phyloP scores from a whole-genome alignment of 2,797 vertebrate species.

The Delichon dasypus region DNA sequence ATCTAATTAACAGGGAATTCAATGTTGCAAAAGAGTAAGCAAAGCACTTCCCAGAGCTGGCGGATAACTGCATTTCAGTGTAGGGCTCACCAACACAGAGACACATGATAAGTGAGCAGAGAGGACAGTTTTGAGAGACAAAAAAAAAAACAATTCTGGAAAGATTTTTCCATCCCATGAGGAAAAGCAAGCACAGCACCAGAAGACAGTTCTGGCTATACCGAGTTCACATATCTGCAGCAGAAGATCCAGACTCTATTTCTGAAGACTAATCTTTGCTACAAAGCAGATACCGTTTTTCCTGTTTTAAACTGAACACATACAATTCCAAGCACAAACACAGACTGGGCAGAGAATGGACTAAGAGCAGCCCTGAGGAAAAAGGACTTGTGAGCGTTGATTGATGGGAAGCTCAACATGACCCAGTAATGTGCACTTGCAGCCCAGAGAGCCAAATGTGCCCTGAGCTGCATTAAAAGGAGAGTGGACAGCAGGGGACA shows the following conservation, averaged over 20 bases:
- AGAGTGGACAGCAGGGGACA: neutral
- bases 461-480: neutral
- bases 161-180: neutral
- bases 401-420: neutral
- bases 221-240: neutral
- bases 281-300: neutral
- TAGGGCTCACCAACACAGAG: slow-evolving; percentile 6
- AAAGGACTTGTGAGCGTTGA: neutral
- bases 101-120: neutral
- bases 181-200: neutral
- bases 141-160: neutral
- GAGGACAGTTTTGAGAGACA: neutral
- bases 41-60: slow-evolving; percentile 51
- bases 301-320: neutral
- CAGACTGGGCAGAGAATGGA: neutral
- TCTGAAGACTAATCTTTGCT: neutral
- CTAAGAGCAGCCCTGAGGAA: neutral
- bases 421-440: neutral
- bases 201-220: neutral
- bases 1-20: slow-evolving; percentile 70
- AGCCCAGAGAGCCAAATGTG: neutral
- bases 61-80: slow-evolving; percentile 25
- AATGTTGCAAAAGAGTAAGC: slow-evolving; percentile 65
- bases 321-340: neutral
- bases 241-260: neutral